Evolutionary conservation across 1,140 invertebrate species (phyloP).

Genomic region (Samia ricini): DNA sequence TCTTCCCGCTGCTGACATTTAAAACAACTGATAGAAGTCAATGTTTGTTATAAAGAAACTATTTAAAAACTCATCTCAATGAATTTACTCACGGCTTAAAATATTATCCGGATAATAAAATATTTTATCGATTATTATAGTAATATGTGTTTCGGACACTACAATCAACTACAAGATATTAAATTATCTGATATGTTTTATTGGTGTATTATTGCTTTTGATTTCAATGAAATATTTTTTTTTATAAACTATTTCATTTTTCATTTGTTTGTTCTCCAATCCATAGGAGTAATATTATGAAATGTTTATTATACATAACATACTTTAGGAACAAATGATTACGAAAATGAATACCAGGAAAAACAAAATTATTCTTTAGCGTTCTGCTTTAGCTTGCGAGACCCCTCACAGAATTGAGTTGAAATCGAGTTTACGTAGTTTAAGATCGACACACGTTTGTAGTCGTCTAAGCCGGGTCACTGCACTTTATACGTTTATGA

Average conservation of each 20-base stretch:
- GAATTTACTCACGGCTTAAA: neutral
- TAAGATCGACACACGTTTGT: neutral
- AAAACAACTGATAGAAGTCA: slow-evolving; percentile 36
- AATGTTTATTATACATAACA: neutral
- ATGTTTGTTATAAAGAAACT: slow-evolving; percentile 33
- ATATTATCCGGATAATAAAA: neutral
- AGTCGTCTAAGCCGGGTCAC: neutral
- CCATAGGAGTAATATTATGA: neutral
- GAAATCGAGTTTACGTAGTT: neutral
- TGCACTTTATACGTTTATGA: neutral
- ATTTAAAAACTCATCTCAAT: slow-evolving; percentile 27
- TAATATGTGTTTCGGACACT: too few relatives aligned
- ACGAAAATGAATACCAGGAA: too few relatives aligned
- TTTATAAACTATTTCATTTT: too few relatives aligned
- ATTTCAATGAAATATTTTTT: too few relatives aligned
- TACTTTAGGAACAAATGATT: too few relatives aligned
- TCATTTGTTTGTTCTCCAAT: too few relatives aligned
- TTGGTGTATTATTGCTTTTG: too few relatives aligned
- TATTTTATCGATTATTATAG: too few relatives aligned
- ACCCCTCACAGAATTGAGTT: neutral
- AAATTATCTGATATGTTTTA: too few relatives aligned
- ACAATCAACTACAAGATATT: too few relatives aligned
- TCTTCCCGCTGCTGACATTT: slow-evolving; percentile 26
- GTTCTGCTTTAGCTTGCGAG: neutral
- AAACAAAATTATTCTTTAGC: neutral